Conservation (phyloP, 30 jellyfish, hydroid and myxozoan species). For the Hydractinia symbiolongicarpus region DNA sequence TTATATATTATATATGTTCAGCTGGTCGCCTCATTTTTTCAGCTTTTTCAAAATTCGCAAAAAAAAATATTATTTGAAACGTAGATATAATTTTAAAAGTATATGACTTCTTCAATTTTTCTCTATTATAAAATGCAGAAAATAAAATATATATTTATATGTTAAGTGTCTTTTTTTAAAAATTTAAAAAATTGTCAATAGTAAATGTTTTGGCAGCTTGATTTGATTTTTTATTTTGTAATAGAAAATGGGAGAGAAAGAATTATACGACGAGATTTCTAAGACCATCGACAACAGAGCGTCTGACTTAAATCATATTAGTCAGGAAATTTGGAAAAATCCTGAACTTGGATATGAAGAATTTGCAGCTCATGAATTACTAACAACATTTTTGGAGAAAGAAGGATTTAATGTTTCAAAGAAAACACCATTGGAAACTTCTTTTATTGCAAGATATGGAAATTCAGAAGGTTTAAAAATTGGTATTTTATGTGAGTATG, state of each 20-base stretch:
- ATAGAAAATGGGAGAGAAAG: slow-evolving; percentile 15
- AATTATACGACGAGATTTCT: slow-evolving; percentile 21
- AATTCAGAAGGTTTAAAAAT: slow-evolving; percentile 56
- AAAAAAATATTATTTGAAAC: too few relatives aligned
- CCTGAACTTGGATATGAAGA: slow-evolving; percentile 85
- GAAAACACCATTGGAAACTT: slow-evolving; percentile 67
- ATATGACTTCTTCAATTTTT: too few relatives aligned
- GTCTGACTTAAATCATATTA: slow-evolving; percentile 43
- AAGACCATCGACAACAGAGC: slow-evolving; percentile 42
- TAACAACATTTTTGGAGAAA: slow-evolving; percentile 50
- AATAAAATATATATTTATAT: too few relatives aligned
- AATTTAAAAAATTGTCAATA: too few relatives aligned
- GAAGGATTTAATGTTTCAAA: slow-evolving; percentile 76
- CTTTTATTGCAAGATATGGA: slow-evolving; percentile 81
- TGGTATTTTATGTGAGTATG: slow-evolving; percentile 84
- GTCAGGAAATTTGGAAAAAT: slow-evolving; percentile 62
- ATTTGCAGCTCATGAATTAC: slow-evolving; percentile 45
- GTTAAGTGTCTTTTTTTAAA: too few relatives aligned
- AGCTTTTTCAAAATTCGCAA: too few relatives aligned
- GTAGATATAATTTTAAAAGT: too few relatives aligned
- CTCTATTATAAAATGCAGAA: too few relatives aligned
- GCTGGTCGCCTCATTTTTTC: too few relatives aligned
- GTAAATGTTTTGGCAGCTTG: too few relatives aligned
- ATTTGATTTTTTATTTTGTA: too few relatives aligned
- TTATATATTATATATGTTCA: too few relatives aligned